Evolutionary conservation across 2,888 invertebrate genomes (phyloP).

Genomic region (Caenorhabditis uteleia): DNA sequence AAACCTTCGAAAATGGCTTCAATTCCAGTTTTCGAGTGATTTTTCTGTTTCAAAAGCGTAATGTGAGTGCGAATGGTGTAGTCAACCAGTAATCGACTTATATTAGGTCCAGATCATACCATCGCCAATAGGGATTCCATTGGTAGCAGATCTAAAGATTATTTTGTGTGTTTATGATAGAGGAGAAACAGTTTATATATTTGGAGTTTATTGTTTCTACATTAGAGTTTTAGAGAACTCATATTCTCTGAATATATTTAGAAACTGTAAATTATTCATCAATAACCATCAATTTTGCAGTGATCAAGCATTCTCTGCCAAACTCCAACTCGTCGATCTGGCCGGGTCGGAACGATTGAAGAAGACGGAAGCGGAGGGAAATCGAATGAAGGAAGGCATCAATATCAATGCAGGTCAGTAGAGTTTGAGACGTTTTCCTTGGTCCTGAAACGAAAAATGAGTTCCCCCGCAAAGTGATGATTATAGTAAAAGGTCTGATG

Average conservation of each 20-base stretch:
- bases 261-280: neutral
- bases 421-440: constrained; percentile 78
- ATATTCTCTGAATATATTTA: neutral
- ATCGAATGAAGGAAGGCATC: constrained; percentile 55
- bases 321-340: constrained; percentile 93
- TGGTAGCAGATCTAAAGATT: too few species aligned
- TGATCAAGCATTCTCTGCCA: constrained; percentile 78
- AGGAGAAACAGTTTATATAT: too few species aligned
- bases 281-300: constrained; percentile 11
- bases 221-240: too few species aligned
- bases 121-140: too few species aligned
- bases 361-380: constrained; percentile 86
- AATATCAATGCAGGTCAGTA: constrained; percentile 79
- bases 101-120: too few species aligned
- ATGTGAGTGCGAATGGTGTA: too few species aligned
- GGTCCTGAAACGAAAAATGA: neutral
- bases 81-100: too few species aligned
- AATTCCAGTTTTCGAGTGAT: too few species aligned
- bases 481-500: neutral
- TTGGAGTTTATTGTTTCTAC: too few species aligned
- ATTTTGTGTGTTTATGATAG: too few species aligned
- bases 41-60: too few species aligned
- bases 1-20: too few species aligned
- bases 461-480: neutral
- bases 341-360: constrained; percentile 96